Evolutionary conservation across 1,140 invertebrate genomes (phyloP).

Genomic region (Tyrophagus putrescentiae): DNA sequence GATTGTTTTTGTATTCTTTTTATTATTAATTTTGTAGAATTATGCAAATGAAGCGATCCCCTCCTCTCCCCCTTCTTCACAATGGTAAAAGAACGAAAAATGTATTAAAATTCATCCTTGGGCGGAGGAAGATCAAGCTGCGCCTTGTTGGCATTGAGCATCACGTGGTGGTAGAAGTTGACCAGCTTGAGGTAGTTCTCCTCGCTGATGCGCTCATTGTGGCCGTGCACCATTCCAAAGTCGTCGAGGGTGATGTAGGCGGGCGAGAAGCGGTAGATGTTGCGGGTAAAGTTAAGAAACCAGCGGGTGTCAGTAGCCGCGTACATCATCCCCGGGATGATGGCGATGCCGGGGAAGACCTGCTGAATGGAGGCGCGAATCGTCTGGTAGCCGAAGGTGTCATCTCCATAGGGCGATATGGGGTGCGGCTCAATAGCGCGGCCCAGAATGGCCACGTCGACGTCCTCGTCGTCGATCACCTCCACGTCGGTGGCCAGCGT

Average conservation of each 20-base stretch:
- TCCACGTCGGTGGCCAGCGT: conserved; percentile 38
- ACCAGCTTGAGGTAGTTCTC: conserved; percentile 38
- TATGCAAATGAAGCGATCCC: no score
- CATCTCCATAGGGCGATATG: conserved; percentile 35
- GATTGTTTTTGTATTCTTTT: no score
- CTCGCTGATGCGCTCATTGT: conserved; percentile 41
- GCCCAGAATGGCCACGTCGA: conserved; percentile 33
- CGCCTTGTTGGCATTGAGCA: conserved; percentile 36
- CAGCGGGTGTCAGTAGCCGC: conserved; percentile 43
- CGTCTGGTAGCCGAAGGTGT: conserved; percentile 37
- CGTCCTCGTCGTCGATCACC: conserved; percentile 37
- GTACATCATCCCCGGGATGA: conserved; percentile 39
- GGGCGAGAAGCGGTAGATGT: conserved; percentile 42
- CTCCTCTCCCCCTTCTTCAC: no score
- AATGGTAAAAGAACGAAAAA: no score
- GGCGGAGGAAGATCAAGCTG: conserved; percentile 8
- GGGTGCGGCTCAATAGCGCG: conserved; percentile 34
- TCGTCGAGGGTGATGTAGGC: conserved; percentile 35
- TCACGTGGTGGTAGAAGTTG: conserved; percentile 42
- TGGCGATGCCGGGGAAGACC: conserved; percentile 35
- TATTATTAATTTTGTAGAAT: no score
- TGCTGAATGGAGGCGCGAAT: conserved; percentile 38
- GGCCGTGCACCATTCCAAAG: conserved; percentile 38
- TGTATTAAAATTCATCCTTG: conserved; percentile 23
- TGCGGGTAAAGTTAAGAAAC: conserved; percentile 37